Evolutionary conservation across 2,797 vertebrate species (phyloP).

Genomic region (Acipenser ruthenus): DNA sequence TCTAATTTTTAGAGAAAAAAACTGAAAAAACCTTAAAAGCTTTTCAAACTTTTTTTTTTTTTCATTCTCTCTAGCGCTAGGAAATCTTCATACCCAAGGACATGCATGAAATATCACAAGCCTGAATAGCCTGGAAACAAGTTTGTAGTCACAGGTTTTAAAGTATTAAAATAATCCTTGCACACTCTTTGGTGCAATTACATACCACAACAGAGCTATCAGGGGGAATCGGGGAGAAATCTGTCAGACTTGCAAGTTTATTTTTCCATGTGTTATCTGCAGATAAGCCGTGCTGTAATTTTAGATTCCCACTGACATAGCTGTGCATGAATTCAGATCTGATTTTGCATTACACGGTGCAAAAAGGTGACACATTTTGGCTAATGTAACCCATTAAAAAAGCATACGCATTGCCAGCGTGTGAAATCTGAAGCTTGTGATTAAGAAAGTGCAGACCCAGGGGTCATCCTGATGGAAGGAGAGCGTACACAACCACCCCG

Average conservation of each 20-base stretch:
- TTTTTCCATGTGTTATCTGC: constrained; percentile 62
- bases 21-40: constrained; percentile 51
- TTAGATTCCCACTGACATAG: constrained; percentile 63
- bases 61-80: constrained; percentile 39
- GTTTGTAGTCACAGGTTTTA: constrained; percentile 54
- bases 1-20: constrained; percentile 52
- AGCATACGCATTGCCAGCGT: constrained; percentile 37
- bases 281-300: constrained; percentile 62
- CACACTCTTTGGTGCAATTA: constrained; percentile 71
- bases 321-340: constrained; percentile 64
- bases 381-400: constrained; percentile 51
- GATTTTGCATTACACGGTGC: constrained; percentile 59
- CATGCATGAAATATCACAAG: constrained; percentile 45
- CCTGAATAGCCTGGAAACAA: constrained; percentile 57
- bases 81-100: constrained; percentile 51
- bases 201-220: constrained; percentile 68
- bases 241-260: constrained; percentile 59
- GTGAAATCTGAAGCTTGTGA: constrained; percentile 54
- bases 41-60: constrained; percentile 40
- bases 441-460: constrained; percentile 47
- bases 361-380: constrained; percentile 59
- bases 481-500: constrained; percentile 46
- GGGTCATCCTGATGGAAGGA: constrained; percentile 50
- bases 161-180: constrained; percentile 63
- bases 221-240: constrained; percentile 50